phyloP scores from a whole-genome alignment of 1,140 invertebrate species.

The Drosophila trapezifrons region DNA sequence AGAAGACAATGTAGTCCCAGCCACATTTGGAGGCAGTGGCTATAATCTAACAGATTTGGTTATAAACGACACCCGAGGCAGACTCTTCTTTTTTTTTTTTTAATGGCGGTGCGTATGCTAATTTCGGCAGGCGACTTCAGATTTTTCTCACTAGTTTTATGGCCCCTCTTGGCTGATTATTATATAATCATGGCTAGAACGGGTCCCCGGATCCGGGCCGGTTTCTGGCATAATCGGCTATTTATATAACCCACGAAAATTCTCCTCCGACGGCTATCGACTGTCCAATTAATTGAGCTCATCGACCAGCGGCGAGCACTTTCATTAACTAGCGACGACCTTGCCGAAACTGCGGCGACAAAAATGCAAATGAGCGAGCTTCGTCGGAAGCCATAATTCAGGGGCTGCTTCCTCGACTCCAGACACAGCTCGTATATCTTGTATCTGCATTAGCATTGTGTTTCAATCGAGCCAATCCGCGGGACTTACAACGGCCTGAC shows the following conservation, averaged over 20 bases:
- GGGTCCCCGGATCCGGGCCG: slow-evolving; percentile 54
- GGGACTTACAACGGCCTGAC: slow-evolving; percentile 49
- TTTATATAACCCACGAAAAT: slow-evolving; percentile 68
- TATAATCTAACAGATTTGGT: slow-evolving; percentile 57
- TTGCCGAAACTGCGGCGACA: slow-evolving; percentile 59
- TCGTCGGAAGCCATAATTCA: slow-evolving; percentile 53
- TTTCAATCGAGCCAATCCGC: slow-evolving; percentile 51
- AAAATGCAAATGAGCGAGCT: slow-evolving; percentile 54
- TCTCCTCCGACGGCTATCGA: slow-evolving; percentile 23
- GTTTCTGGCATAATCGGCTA: slow-evolving; percentile 75
- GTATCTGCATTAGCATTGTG: slow-evolving; percentile 51
- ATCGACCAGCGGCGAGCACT: slow-evolving; percentile 53
- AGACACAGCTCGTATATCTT: slow-evolving; percentile 11
- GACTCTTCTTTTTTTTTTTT: slow-evolving; percentile 36
- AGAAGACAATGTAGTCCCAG: slow-evolving; percentile 19
- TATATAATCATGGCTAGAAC: slow-evolving; percentile 72
- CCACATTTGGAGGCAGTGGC: slow-evolving; percentile 19
- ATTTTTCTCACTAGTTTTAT: slow-evolving; percentile 59
- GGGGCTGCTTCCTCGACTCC: slow-evolving; percentile 40
- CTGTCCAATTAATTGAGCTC: slow-evolving; percentile 69
- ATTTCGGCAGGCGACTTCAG: slow-evolving; percentile 50
- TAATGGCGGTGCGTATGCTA: slow-evolving; percentile 73
- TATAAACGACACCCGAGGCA: slow-evolving; percentile 46
- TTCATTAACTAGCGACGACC: slow-evolving; percentile 69
- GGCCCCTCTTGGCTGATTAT: slow-evolving; percentile 56